Percentiles rank a stretch among this genome's conserved stretches.
Conservation (phyloP, 2,888 invertebrate genomes). For the Hipparchia sbordonii region DNA sequence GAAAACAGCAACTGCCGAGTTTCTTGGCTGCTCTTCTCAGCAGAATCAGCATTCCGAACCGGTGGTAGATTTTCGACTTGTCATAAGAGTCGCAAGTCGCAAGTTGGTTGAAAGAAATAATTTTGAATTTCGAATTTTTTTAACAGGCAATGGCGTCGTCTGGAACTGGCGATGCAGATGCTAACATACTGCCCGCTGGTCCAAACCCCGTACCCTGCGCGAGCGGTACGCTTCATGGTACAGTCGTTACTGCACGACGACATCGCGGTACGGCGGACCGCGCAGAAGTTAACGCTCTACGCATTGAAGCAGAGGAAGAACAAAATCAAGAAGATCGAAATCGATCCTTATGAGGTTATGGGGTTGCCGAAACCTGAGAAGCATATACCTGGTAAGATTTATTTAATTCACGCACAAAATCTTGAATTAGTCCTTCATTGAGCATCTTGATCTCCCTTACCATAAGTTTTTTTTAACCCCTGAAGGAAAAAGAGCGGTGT, state of each 20-base stretch:
- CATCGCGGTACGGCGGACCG: constrained; percentile 89
- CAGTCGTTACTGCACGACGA: constrained; percentile 88
- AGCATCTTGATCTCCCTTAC: too few species aligned
- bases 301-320: constrained; percentile 89
- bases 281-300: constrained; percentile 83
- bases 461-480: too few species aligned
- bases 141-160: constrained; percentile 93
- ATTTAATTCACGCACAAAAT: too few species aligned
- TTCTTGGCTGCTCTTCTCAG: too few species aligned
- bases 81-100: too few species aligned
- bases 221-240: constrained; percentile 85
- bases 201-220: constrained; percentile 85
- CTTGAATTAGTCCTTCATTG: too few species aligned
- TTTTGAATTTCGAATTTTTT: too few species aligned
- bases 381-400: constrained; percentile 60
- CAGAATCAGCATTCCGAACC: too few species aligned
- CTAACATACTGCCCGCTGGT: constrained; percentile 88
- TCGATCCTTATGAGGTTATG: constrained; percentile 81
- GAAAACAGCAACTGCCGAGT: too few species aligned
- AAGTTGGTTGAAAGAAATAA: too few species aligned
- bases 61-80: too few species aligned
- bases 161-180: constrained; percentile 88
- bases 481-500: too few species aligned
- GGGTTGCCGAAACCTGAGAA: constrained; percentile 58
- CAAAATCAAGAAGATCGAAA: constrained; percentile 81